These are phyloP conservation scores for Anolis apletophallus DNA, from an alignment of 2,797 vertebrate species.

Conservation along the genomic window DNA sequence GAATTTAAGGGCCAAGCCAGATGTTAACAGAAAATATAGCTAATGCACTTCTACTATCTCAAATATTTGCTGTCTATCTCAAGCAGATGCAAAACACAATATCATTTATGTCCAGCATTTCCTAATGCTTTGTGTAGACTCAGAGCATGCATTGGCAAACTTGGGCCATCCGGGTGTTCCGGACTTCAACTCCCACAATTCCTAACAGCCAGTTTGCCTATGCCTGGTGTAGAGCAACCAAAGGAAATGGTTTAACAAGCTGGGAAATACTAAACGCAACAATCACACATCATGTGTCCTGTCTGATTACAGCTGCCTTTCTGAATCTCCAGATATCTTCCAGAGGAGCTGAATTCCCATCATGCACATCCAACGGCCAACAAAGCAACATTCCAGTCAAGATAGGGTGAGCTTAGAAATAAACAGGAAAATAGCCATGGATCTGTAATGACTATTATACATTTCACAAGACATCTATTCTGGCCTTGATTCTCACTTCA, in stretches of 20 bases:
- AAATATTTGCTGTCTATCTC: background rate
- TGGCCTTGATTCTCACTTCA: background rate
- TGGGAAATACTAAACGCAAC: background rate
- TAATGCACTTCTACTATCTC: background rate
- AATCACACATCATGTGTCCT: background rate
- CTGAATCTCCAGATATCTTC: too few species aligned
- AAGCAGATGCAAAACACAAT: background rate
- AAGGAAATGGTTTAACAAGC: background rate
- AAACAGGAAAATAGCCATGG: background rate
- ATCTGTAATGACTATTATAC: background rate
- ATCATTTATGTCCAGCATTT: background rate
- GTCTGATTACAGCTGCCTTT: background rate
- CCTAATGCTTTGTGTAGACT: background rate
- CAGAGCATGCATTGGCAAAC: too few species aligned
- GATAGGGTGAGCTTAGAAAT: too few species aligned
- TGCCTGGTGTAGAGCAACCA: too few species aligned
- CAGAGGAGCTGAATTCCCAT: too few species aligned
- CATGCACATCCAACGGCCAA: too few species aligned
- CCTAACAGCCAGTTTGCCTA: too few species aligned
- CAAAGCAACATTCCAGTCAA: too few species aligned
- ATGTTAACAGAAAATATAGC: background rate
- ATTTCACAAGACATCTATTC: background rate
- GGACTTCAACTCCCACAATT: too few species aligned
- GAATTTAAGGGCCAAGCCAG: background rate
- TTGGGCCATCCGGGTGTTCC: too few species aligned